A percentile compares a stretch with the other conserved stretches of the same genome.
These are phyloP conservation scores for Bombycilla garrulus DNA, from an alignment of 2,113 vertebrate genomes.

Conservation along the genomic window DNA sequence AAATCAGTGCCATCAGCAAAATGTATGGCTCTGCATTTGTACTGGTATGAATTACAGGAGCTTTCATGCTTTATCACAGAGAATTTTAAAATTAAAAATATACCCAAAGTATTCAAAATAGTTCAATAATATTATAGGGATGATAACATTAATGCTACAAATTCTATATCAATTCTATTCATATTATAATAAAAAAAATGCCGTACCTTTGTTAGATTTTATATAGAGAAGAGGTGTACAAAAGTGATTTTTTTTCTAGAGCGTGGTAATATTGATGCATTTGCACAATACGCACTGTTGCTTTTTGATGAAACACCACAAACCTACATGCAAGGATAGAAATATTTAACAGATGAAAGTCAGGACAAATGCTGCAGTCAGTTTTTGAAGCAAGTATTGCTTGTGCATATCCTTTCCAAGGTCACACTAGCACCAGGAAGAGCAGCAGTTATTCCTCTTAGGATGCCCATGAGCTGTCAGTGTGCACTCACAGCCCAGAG, in stretches of 20 bases:
- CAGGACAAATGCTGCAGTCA: background rate
- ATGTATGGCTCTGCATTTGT: background rate
- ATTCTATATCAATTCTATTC: background rate
- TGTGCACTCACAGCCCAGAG: background rate
- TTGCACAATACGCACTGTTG: background rate
- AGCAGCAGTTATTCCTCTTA: background rate
- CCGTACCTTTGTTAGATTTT: background rate
- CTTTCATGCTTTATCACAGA: background rate
- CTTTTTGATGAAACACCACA: background rate
- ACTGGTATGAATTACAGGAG: background rate
- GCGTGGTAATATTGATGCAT: background rate
- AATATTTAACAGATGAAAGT: background rate
- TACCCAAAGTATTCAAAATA: background rate
- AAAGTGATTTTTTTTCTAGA: background rate
- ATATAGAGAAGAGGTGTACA: background rate
- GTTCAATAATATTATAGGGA: background rate
- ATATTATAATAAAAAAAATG: background rate
- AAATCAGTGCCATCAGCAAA: background rate
- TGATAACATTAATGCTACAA: background rate
- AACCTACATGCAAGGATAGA: background rate
- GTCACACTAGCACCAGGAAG: background rate
- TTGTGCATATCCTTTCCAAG: background rate
- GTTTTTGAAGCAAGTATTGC: background rate
- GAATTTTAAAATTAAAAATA: background rate
- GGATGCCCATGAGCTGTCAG: background rate